Evolutionary conservation across 2,888 invertebrate species (phyloP), one percentile per base, ranked within the genome.

Genomic region (Drosophila nr. fundita): DNA sequence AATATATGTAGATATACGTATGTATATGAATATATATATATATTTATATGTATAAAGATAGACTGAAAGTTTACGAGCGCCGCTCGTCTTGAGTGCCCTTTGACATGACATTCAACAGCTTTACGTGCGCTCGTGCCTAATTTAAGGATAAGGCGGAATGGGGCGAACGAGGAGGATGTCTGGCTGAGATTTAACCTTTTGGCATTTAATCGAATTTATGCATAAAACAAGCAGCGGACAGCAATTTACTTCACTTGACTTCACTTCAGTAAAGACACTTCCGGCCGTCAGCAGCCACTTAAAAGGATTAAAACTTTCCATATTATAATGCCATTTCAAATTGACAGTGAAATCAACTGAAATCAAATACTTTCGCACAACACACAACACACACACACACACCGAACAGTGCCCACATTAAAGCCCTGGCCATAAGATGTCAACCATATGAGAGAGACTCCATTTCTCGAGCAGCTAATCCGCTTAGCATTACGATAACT

Each of bases 91-190:
- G 71, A 80, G 81, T 81, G 78, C 70, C 82, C 77, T 86, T 85
- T 85, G 90, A 85, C 85, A 89, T 86, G 87, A 81, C 81, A 83
- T 86, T 87, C 87, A 87, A 83, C 81, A 87, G 84, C 80, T 87
- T 88, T 89, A 82, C 87, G 87, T 87, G 90, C 89, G 89, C 89
- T 80, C 78, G 85, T 89, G 82, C 87, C 90, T 90, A 90, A 90
- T 89, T 90, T 89, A 82, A 82, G 90, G 90, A 90, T 90, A 82
- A 87, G 73, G 69, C 53, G 29, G 34, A 49, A 27, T 40, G 27
- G 32, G 49, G 61, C 29, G 61, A 49, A 30, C 70, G 53, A n/a
- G 13, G 54, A 61, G 64, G 45, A 60, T 63, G 72, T 50, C 57
- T 42, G 69, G 27, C 54, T 70, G 71, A 76, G 74, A 78, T 71